Evolutionary conservation across 2,113 vertebrate genomes (phyloP).

Genomic region (Lagopus leucura): DNA sequence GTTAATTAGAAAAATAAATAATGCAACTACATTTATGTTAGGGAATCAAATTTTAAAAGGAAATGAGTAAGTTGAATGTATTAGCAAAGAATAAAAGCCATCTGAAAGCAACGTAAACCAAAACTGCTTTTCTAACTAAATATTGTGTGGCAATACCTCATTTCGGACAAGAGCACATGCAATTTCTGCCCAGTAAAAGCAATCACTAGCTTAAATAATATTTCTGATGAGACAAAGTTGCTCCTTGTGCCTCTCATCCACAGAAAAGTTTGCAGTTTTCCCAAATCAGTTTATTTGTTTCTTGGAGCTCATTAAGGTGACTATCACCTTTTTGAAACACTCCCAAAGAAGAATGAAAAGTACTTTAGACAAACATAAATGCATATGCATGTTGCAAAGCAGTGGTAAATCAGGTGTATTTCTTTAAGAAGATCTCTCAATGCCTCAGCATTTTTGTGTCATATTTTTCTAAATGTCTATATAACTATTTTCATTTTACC

Average conservation of each 20-base stretch:
- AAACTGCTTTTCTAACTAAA: neutral
- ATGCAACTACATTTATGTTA: slow-evolving; percentile 49
- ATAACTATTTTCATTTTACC: neutral
- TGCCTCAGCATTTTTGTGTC: neutral
- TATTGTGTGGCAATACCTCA: neutral
- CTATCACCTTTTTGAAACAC: neutral
- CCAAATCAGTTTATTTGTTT: neutral
- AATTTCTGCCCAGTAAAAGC: neutral
- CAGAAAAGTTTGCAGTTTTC: neutral
- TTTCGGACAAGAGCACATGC: neutral
- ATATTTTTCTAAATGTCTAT: neutral
- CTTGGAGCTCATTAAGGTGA: neutral
- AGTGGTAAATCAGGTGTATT: neutral
- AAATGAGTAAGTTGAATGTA: slow-evolving; percentile 51
- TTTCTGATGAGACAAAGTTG: neutral
- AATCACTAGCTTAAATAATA: neutral
- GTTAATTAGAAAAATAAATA: slow-evolving; percentile 70
- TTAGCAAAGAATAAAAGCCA: slow-evolving; percentile 39
- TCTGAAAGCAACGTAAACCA: neutral
- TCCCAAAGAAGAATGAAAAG: neutral
- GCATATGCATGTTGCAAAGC: neutral
- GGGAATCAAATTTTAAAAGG: slow-evolving; percentile 54
- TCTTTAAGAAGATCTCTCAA: neutral
- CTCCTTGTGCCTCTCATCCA: neutral
- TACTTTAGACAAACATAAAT: neutral